phyloP scores from a whole-genome alignment of 2,888 invertebrate genomes.

The Cyaniris semiargus region DNA sequence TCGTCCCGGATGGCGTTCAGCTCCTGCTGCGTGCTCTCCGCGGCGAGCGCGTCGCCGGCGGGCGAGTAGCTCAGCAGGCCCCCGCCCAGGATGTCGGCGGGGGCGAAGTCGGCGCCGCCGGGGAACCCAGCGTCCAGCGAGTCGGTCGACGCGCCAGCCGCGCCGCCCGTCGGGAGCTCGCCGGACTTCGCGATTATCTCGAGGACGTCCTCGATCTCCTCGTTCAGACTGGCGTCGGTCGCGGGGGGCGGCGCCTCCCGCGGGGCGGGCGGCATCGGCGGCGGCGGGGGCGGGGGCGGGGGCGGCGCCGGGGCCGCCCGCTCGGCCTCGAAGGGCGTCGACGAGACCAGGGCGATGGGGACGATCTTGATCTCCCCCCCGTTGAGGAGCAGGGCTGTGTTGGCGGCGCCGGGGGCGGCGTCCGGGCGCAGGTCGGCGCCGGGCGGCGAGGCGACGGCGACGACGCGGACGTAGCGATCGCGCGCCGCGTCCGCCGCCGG shows the following conservation, averaged over 20 bases:
- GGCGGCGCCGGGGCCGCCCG: slow-evolving; percentile 58
- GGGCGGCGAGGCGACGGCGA: slow-evolving; percentile 59
- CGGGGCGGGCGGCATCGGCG: slow-evolving; percentile 46
- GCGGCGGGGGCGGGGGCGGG: slow-evolving; percentile 58
- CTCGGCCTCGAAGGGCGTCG: slow-evolving; percentile 68
- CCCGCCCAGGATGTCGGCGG: slow-evolving; percentile 61
- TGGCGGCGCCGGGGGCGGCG: slow-evolving; percentile 52
- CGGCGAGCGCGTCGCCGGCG: slow-evolving; percentile 62
- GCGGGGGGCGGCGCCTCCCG: slow-evolving; percentile 53
- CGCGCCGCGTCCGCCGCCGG: slow-evolving; percentile 54
- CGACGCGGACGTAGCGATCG: slow-evolving; percentile 60
- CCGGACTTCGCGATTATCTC: slow-evolving; percentile 97
- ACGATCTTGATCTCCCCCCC: slow-evolving; percentile 73
- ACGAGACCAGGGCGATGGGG: slow-evolving; percentile 73
- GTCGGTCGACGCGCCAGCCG: slow-evolving; percentile 78
- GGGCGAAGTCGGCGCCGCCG: slow-evolving; percentile 54
- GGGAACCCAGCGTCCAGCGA: slow-evolving; percentile 53
- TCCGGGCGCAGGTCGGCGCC: slow-evolving; percentile 44
- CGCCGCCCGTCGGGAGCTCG: slow-evolving; percentile 93
- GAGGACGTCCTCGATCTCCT: slow-evolving; percentile 94
- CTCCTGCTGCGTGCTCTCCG: slow-evolving; percentile 68
- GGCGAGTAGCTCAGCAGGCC: slow-evolving; percentile 60
- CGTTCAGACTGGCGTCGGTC: slow-evolving; percentile 75
- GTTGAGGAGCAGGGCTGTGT: slow-evolving; percentile 83
- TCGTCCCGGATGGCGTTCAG: slow-evolving; percentile 72